These are phyloP conservation scores for Psophia crepitans DNA, from an alignment of 2,113 vertebrate species.

Conservation along the genomic window DNA sequence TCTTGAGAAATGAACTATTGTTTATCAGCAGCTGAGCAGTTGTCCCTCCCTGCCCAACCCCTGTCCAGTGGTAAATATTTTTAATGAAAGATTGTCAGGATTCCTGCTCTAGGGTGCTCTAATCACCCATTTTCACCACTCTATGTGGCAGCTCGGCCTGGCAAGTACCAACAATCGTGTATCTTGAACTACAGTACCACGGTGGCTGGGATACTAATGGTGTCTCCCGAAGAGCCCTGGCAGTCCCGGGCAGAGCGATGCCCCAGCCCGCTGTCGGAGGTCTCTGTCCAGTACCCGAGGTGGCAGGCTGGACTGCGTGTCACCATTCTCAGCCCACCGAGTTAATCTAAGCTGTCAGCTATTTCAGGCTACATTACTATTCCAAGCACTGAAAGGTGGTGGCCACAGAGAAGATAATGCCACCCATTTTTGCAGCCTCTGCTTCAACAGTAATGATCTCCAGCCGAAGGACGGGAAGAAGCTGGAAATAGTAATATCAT, in stretches of 20 bases:
- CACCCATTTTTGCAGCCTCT: not conserved
- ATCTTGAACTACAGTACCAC: not conserved
- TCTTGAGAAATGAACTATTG: not conserved
- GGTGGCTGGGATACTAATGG: rapidly evolving
- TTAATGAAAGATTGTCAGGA: not conserved
- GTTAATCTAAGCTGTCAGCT: not conserved
- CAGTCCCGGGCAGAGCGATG: not conserved
- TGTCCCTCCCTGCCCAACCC: not conserved
- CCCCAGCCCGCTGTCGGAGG: not conserved
- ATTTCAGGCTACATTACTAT: not conserved
- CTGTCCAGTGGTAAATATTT: not conserved
- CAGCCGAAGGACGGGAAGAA: not conserved
- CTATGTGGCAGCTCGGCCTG: not conserved
- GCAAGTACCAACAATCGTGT: rapidly evolving
- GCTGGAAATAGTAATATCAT: not conserved
- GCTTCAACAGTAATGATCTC: not conserved
- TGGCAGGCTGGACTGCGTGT: not conserved
- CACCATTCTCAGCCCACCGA: not conserved
- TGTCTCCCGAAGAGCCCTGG: not conserved
- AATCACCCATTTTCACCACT: not conserved
- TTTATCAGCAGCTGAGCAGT: not conserved
- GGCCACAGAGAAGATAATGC: not conserved
- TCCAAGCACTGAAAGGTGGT: not conserved
- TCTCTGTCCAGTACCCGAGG: not conserved
- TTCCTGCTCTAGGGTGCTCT: not conserved